Evolutionary conservation across 2,797 vertebrate species (phyloP), one percentile per base, ranked within the genome.

Genomic region (Anguilla pacifica): DNA sequence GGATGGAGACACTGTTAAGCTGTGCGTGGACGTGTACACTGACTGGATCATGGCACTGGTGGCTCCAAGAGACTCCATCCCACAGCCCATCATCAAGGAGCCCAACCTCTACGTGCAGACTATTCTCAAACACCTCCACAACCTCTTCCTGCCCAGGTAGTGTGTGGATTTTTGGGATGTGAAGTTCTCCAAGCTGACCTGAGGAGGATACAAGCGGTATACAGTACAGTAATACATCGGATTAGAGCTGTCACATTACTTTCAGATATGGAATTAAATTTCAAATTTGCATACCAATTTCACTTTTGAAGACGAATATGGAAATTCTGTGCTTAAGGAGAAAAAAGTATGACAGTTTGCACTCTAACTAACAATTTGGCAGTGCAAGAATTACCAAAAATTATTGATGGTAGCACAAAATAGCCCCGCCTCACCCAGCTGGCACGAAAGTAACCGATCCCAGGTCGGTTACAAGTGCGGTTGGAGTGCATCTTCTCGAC

Each of bases 1-100:
- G 94, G 98, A 99, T 1, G 97, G 97, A 57, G 97, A 99, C 89
- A 98, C 97, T 35, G 97, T 99, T 91, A 98, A 97, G 89, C 94
- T 97, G 86, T 99, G 98, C 89, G 98, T 99, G 89, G 97, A 99
- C 17, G 96, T 99, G 43, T 99, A 99, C 94, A 98, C 97, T 25
- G 98, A 99, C 88, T 99, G 98, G 98, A 97, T 99, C 91, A 98
- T 97, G 97, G 97, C 97, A 81, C 94, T 98, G 90, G 97, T 98
- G 15, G 95, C 96, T 89, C 96, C 95, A 0, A 96, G 96, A 93
- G 96, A 97, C 89, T 97, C 97, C 88, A 98, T 97, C 92, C 98
- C 98, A 88, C 96, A 96, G 89, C 97, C 98, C 64, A 95, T 99
- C 92, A 94, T 96, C 94, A 97, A 97, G 94, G 97, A 99, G 91